Evolutionary conservation across 2,113 vertebrate genomes (phyloP), one percentile per base, ranked within the genome.

Genomic region (Colistium nudipinnis): DNA sequence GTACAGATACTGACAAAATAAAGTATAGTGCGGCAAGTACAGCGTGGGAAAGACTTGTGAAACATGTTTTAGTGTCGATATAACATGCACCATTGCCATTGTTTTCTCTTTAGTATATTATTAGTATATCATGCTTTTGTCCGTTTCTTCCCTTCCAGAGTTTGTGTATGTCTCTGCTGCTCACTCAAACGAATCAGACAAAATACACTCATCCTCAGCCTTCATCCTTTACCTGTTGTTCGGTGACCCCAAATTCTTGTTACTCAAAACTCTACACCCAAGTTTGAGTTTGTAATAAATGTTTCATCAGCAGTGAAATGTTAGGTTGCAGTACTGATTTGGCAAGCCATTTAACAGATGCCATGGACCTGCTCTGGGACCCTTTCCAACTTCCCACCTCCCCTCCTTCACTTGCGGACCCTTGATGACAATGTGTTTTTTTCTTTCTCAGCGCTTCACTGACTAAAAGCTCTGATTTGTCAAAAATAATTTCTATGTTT

Each of bases 301-400:
- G 16, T 73, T 78, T 72, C 24, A 41, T 38, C 27, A 41, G 16
- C 49, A 60, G 33, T 62, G 14, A 62, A 56, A 52, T 3, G 28
- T 10, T 56, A 39, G 57, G 27, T 28, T 11, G 33, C 48, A 6
- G 25, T 19, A 3, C 24, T 27, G n/a, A 55, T 61, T 78, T 76
- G 61, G 83, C 49, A 62, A 36, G 20, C 14, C 14, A 1, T 63
- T 59, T 27, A 81, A 62, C 69, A 79, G 80, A 81, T 78, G 76
- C 54, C 11, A 17, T 14, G 8, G 35, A 70, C 7, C 4, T 63
- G 38, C 8, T 33, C 7, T 78, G 81, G 71, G 72, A 76, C 22
- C n/a, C 41, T 49, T 64, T 38, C 44, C 45, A 65, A 60, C 48
- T 64, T 80, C 51, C 53, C 19, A 16, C 35, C 47, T 49, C 38